A percentile compares a stretch with the other conserved stretches of the same genome.
Conservation (phyloP, 1,140 invertebrate species). For the Antheraea mylitta region DNA sequence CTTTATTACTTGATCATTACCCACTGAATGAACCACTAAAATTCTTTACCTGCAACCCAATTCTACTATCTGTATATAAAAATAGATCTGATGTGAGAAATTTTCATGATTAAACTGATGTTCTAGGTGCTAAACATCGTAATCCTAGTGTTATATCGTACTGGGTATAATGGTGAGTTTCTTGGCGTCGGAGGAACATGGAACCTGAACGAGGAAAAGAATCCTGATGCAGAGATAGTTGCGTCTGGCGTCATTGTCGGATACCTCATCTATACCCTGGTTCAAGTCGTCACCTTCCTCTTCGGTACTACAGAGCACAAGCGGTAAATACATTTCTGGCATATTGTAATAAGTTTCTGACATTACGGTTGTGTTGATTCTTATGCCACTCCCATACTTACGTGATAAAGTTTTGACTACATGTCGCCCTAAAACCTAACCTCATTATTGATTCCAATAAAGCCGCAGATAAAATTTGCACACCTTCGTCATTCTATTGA, state of each 20-base stretch:
- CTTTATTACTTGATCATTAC: no score
- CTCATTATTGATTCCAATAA: no score
- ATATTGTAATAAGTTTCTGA: neutral
- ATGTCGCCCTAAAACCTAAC: no score
- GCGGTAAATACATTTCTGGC: conserved; percentile 81
- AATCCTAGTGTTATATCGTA: conserved; percentile 88
- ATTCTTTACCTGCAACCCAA: no score
- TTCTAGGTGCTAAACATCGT: conserved; percentile 89
- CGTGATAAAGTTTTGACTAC: no score
- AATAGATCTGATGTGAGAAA: no score
- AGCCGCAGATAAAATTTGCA: no score
- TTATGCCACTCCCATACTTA: no score
- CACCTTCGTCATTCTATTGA: no score
- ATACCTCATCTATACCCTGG: conserved; percentile 89
- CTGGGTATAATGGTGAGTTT: conserved; percentile 89
- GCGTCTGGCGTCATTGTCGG: conserved; percentile 92
- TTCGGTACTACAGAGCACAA: conserved; percentile 89
- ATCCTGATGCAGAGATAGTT: conserved; percentile 90
- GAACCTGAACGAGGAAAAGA: conserved; percentile 93
- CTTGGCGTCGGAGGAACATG: conserved; percentile 91
- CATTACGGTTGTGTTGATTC: no score
- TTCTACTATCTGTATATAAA: no score
- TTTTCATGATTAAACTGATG: neutral
- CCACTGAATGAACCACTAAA: no score
- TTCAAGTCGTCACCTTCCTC: conserved; percentile 84